Evolutionary conservation across 92 coral and sea anemone genomes (phyloP), one percentile per base, ranked within the genome.

Genomic region (Pocillopora grandis): DNA sequence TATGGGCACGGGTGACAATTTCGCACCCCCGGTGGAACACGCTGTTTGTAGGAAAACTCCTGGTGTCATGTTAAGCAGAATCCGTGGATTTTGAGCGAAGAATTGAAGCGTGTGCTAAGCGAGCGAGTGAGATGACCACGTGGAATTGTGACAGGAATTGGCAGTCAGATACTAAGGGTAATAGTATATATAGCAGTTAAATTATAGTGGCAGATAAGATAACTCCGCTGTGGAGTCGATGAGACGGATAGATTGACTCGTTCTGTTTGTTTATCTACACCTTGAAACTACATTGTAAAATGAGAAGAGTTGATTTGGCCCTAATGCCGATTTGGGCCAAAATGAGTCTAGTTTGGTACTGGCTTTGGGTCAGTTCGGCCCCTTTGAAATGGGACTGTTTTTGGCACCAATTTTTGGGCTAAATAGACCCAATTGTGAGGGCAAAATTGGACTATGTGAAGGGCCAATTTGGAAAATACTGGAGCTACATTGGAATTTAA

Each of bases 81-180:
- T 69, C 3, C 49, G 73, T 27, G 73, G 73, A 20, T 69, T 69
- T 21, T 31, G 48, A 31, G 73, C 52, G 42, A 69, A 66, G 37
- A 68, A 23, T 68, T 12, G 12, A 49, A 23, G 73, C 73, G 49
- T 20, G 49, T 10, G 42, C 49, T 6, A 6, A 6, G 49, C 49
- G 49, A 42, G 49, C 49, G 49, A 42, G 49, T 42, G 73, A 31
- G 16, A 17, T 14, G 73, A 23, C 42, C 42, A 23, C 48, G 31
- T 68, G 73, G 49, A 68, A 21, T 68, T 36, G 73, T 31, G 73
- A 68, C 20, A 12, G 73, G 12, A 27, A 49, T 66, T 68, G 48
- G 71, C n/a, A 68, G 72, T 68, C 72, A 68, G 72, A 68, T 23
- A 18, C 72, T 42, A 68, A 68, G 42, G 72, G 72, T 68, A 68